phyloP scores from a whole-genome alignment of 2,888 invertebrate genomes.

The Galerucella nymphaeae region DNA sequence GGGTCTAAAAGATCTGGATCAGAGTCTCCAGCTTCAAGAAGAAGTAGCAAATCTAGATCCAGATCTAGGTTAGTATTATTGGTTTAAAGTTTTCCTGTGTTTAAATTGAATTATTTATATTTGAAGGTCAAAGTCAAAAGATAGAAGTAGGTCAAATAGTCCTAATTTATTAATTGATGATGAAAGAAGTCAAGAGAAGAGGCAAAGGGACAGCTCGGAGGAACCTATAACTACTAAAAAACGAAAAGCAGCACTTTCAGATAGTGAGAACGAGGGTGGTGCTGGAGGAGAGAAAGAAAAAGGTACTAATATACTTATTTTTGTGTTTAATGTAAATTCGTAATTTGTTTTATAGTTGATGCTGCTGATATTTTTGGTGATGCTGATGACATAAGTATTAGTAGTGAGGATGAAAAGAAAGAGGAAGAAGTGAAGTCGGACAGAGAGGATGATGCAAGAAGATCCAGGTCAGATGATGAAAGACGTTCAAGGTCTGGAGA shows the following conservation, averaged over 20 bases:
- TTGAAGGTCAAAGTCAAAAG: conserved; percentile 45
- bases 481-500: conserved; percentile 54
- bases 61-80: conserved; percentile 50
- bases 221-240: conserved; percentile 62
- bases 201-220: conserved; percentile 59
- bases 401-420: conserved; percentile 79
- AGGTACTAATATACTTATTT: conserved; percentile 31
- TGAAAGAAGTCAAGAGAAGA: conserved; percentile 60
- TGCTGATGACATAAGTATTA: conserved; percentile 86
- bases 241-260: conserved; percentile 72
- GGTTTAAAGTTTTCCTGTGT: background rate
- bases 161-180: conserved; percentile 68
- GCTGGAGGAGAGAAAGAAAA: conserved; percentile 48
- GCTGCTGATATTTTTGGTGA: conserved; percentile 92
- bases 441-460: conserved; percentile 53
- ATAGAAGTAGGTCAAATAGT: conserved; percentile 60
- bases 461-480: conserved; percentile 54
- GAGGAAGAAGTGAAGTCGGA: conserved; percentile 62
- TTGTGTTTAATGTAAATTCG: background rate
- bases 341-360: conserved; percentile 66
- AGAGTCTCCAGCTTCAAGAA: conserved; percentile 45
- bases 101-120: background rate
- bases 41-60: conserved; percentile 47
- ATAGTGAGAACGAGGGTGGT: conserved; percentile 71
- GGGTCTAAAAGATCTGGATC: conserved; percentile 49